Conservation (phyloP, 1,140 invertebrate genomes). For the Melipona quadrifasciata region DNA sequence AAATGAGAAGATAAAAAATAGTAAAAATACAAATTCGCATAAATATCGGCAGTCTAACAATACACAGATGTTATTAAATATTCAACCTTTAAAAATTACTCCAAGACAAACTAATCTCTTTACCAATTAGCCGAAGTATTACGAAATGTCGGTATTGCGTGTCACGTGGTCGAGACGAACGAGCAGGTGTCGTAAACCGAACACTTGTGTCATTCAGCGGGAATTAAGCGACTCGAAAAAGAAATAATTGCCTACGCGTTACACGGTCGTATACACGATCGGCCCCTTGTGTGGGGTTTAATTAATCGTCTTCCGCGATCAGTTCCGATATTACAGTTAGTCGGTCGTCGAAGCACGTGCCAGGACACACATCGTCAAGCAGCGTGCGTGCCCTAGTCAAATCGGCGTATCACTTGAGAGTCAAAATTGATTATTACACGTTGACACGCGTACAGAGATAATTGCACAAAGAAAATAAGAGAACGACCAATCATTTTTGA, state of each 20-base stretch:
- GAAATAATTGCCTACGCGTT: background rate
- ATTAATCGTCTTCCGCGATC: slow-evolving; percentile 53
- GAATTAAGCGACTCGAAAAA: slow-evolving; percentile 21
- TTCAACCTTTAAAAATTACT: background rate
- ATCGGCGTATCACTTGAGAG: background rate
- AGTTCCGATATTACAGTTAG: slow-evolving; percentile 56
- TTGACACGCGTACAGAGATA: background rate
- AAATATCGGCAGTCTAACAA: no score
- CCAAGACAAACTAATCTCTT: background rate
- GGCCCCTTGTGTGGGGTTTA: slow-evolving; percentile 48
- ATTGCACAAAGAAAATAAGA: background rate
- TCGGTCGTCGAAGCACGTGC: slow-evolving; percentile 51
- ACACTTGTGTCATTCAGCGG: slow-evolving; percentile 6
- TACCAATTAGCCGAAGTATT: no score
- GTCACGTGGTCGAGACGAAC: background rate
- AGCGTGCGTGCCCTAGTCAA: background rate
- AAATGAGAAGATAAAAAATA: background rate
- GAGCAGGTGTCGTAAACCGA: background rate
- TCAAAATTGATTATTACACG: background rate
- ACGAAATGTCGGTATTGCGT: background rate
- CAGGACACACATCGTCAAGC: background rate
- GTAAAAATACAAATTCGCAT: no score
- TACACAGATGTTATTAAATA: no score
- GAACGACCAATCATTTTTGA: background rate
- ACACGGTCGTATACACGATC: slow-evolving; percentile 13